Evolutionary conservation across 1,140 invertebrate species (phyloP).

Genomic region (Drosophila sproati): DNA sequence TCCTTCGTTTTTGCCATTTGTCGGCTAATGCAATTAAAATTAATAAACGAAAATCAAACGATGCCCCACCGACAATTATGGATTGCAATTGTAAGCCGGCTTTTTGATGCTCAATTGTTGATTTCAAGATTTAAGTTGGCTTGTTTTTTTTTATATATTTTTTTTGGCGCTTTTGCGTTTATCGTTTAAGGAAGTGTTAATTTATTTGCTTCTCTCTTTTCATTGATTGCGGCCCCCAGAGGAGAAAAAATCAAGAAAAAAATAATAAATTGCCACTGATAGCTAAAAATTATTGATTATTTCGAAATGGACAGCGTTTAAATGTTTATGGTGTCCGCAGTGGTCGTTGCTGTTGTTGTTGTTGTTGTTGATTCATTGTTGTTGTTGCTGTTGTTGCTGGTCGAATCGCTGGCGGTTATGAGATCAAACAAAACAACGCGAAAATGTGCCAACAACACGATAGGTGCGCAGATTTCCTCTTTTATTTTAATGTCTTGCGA

Average conservation of each 20-base stretch:
- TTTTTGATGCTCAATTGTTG: slow-evolving; percentile 25
- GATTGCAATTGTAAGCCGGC: slow-evolving; percentile 52
- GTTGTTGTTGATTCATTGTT: slow-evolving; percentile 13
- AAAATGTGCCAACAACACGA: slow-evolving; percentile 82
- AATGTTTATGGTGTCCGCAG: slow-evolving; percentile 69
- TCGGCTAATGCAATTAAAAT: slow-evolving; percentile 70
- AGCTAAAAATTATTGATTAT: slow-evolving; percentile 83
- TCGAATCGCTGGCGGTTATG: slow-evolving; percentile 78
- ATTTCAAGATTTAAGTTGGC: slow-evolving; percentile 6
- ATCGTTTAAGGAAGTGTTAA: slow-evolving; percentile 83
- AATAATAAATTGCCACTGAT: slow-evolving; percentile 82
- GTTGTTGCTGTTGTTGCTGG: slow-evolving; percentile 43
- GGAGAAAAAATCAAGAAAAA: slow-evolving; percentile 44
- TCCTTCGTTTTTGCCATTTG: slow-evolving; percentile 23
- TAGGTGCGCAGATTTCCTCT: slow-evolving; percentile 77
- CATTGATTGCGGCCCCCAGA: slow-evolving; percentile 20
- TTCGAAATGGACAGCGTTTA: slow-evolving; percentile 81
- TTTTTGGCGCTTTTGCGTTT: slow-evolving; percentile 57
- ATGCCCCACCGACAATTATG: slow-evolving; percentile 45
- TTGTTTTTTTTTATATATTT: slow-evolving; percentile 46
- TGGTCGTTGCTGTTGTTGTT: slow-evolving; percentile 27
- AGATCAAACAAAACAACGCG: slow-evolving; percentile 77
- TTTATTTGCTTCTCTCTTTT: slow-evolving; percentile 65
- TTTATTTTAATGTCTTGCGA: slow-evolving; percentile 52
- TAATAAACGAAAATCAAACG: slow-evolving; percentile 75